Percentiles rank a stretch among this genome's conserved stretches.
phyloP scores from a whole-genome alignment of 2,888 invertebrate species.

The Anarsia innoxiella region DNA sequence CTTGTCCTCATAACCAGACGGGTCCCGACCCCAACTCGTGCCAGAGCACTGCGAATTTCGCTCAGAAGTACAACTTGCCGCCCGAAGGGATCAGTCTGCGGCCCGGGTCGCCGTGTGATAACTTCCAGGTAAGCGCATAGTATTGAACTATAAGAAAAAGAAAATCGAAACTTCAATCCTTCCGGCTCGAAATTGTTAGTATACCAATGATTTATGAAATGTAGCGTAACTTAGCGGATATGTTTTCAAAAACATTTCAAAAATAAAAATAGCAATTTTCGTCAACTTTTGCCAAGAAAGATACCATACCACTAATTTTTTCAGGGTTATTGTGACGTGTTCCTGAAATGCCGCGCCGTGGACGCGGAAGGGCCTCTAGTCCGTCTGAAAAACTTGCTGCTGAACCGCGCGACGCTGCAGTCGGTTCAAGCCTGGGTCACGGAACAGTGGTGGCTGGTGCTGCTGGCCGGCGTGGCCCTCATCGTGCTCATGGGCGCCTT shows the following conservation, averaged over 20 bases:
- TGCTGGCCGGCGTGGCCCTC: conserved; percentile 92
- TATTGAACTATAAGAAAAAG: not conserved
- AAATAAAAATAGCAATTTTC: too few relatives aligned
- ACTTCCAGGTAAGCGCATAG: conserved; percentile 89
- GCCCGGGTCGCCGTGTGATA: conserved; percentile 98
- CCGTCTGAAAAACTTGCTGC: conserved; percentile 94
- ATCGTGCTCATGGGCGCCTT: conserved; percentile 98
- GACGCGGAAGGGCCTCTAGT: conserved; percentile 99
- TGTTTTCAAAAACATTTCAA: too few relatives aligned
- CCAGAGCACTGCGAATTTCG: conserved; percentile 91
- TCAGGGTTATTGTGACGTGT: conserved; percentile 99
- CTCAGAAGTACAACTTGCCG: conserved; percentile 81
- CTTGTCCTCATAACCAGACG: too few relatives aligned
- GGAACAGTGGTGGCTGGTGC: conserved; percentile 96
- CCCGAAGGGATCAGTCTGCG: conserved; percentile 88
- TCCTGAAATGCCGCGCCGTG: conserved; percentile 97
- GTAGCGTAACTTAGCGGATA: too few relatives aligned
- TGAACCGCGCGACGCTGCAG: conserved; percentile 91
- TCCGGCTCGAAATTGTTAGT: too few relatives aligned
- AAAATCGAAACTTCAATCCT: too few relatives aligned
- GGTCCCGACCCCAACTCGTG: conserved; percentile 84
- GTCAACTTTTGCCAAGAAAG: too few relatives aligned
- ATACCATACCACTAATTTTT: too few relatives aligned
- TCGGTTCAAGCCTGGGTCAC: conserved; percentile 95
- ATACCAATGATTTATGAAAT: too few relatives aligned